Evolutionary conservation across 2,113 vertebrate genomes (phyloP), one percentile per base, ranked within the genome.

Genomic region (Neolamprologus toae): DNA sequence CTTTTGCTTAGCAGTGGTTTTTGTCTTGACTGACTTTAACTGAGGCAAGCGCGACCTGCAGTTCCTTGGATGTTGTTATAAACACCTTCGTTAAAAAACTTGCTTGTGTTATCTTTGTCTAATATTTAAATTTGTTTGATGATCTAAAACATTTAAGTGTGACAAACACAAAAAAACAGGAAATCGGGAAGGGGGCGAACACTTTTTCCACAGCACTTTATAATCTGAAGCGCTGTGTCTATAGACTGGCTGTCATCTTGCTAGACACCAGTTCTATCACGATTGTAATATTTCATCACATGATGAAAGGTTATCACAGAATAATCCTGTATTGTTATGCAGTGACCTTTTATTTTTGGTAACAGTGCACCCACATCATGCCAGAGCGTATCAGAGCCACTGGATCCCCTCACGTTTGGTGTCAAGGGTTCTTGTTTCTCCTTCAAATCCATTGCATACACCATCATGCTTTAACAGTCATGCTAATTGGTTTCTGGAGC

Each of bases 141-240:
- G 23, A 28, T 59, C 13, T 28, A 59, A 59, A 59, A 59, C 57
- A 31, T 63, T 19, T 33, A 35, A 63, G 3, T 35, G 3, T 19
- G 59, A 35, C 0, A 19, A 63, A 63, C 59, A 63, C 28, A 61
- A 63, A 63, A 28, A 17, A 7, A 1, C 17, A 63, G 31, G 31
- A 63, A 63, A 63, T n/a, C 6, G 0, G 59, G 4, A 63, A 35
- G 31, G 31, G 16, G 59, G 9, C 1, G 0, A 11, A 4, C 31
- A 63, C 9, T 31, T 63, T 63, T 63, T n/a, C 28, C 31, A 12
- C 59, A 63, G 59, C 59, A 35, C 59, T 7, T 23, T 23, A 40
- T 71, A 71, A 71, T 1, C 35, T 23, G 66, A 40, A 42, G 66
- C 0, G 12, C 66, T 42, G 11, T 42, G 19, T 42, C 19, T 8